Evolutionary conservation across 2,888 invertebrate species (phyloP).

Genomic region (Rhamphomyia laevipes): DNA sequence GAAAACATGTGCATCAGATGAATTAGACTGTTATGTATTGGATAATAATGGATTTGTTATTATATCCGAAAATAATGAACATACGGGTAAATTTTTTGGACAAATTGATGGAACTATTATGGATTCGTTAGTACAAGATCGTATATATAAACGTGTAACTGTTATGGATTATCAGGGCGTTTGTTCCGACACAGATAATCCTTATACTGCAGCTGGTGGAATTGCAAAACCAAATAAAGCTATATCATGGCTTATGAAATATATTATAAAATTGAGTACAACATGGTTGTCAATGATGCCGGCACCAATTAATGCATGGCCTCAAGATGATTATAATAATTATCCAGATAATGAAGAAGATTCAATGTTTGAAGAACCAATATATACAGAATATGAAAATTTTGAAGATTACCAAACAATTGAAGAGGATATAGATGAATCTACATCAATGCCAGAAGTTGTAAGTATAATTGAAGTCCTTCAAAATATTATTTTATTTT

Average conservation of each 20-base stretch:
- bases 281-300: slow-evolving; percentile 34
- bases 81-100: slow-evolving; percentile 87
- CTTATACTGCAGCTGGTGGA: slow-evolving; percentile 35
- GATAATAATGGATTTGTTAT: slow-evolving; percentile 93
- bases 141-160: slow-evolving; percentile 77
- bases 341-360: slow-evolving; percentile 24
- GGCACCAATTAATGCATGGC: slow-evolving; percentile 30
- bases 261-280: slow-evolving; percentile 28
- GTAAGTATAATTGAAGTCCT: slow-evolving; percentile 21
- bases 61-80: slow-evolving; percentile 72
- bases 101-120: slow-evolving; percentile 90
- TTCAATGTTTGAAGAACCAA: slow-evolving; percentile 28
- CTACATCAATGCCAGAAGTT: slow-evolving; percentile 33
- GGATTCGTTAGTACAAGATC: slow-evolving; percentile 83
- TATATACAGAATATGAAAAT: slow-evolving; percentile 32
- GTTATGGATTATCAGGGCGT: slow-evolving; percentile 84
- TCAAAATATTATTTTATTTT: background rate
- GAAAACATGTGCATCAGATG: slow-evolving; percentile 76
- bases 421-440: slow-evolving; percentile 34
- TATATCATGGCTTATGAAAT: slow-evolving; percentile 30
- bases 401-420: slow-evolving; percentile 31
- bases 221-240: slow-evolving; percentile 25
- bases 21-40: slow-evolving; percentile 82
- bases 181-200: slow-evolving; percentile 57
- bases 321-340: slow-evolving; percentile 34